Evolutionary conservation across 2,797 vertebrate species (phyloP), one percentile per base, ranked within the genome.

Genomic region (Heliangelus exortis): DNA sequence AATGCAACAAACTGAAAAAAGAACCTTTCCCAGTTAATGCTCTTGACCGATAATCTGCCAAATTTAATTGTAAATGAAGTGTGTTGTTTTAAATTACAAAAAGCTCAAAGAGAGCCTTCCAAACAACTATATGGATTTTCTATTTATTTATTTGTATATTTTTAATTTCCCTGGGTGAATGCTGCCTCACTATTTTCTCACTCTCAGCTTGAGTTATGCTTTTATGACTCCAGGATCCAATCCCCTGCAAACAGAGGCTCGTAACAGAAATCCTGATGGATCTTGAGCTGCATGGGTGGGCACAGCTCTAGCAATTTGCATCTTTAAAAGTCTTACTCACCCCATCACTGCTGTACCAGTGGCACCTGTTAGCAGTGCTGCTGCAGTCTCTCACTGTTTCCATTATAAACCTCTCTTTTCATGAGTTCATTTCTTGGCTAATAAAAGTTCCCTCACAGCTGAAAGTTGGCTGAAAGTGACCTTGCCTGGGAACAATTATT

Each of bases 201-300:
- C 33, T 80, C 75, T 74, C 50, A 66, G 63, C 28, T 93, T 73
- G 71, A 8, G 17, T 59, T 68, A 71, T 78, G 65, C 9, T 93
- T 94, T 95, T 77, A 79, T 51, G 41, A 54, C 25, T 57, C 10
- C 88, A 80, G n/a, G 76, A 87, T 62, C 84, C 58, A 87, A 73
- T 15, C 10, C 10, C 16, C 33, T 69, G 36, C 33, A 87, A 85
- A 48, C 19, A 75, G 72, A 68, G 36, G 25, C 83, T 75, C 58
- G 8, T 77, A 90, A 50, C n/a, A 92, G 72, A 83, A 91, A 84
- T 72, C 41, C 43, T 62, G 63, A 72, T 29, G 87, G 66, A 80
- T 72, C 84, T 86, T 85, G 51, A 72, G 85, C 91, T 81, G 66
- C 89, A 66, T 93, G 96, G 96, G 93, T 96, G 93, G 96, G 87